These are phyloP conservation scores for Habroteleia sp. DNA, from an alignment of 2,888 invertebrate species.

Conservation along the genomic window DNA sequence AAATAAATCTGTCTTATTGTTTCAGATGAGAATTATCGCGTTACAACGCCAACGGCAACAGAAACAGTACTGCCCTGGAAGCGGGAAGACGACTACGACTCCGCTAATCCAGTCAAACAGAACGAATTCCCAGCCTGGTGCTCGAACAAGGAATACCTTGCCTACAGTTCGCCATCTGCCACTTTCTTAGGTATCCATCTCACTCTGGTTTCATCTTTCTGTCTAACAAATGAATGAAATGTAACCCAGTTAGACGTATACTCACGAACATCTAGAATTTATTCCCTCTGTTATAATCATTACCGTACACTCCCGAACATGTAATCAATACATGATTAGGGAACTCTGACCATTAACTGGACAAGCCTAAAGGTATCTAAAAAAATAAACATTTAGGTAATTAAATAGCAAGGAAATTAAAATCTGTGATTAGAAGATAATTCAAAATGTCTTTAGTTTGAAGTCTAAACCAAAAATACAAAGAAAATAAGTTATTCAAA, in stretches of 20 bases:
- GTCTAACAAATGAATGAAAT: conserved; percentile 14
- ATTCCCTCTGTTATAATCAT: too few species aligned
- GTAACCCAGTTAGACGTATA: conserved; percentile 17
- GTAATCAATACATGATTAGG: conserved; percentile 39
- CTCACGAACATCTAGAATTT: conserved; percentile 39
- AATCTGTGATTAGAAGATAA: too few species aligned
- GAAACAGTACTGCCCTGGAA: conserved; percentile 97
- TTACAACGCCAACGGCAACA: conserved; percentile 92
- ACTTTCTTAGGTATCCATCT: conserved; percentile 90
- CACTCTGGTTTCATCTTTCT: background rate
- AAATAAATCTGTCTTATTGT: conserved; percentile 1
- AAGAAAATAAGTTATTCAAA: too few species aligned
- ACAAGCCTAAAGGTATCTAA: background rate
- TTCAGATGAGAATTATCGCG: conserved; percentile 86
- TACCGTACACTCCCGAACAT: conserved; percentile 24
- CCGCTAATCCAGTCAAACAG: conserved; percentile 85
- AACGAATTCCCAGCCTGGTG: conserved; percentile 98
- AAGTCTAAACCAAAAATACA: too few species aligned
- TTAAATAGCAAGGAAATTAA: too few species aligned
- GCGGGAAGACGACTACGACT: conserved; percentile 88
- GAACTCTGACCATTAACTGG: conserved; percentile 33
- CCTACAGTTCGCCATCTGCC: conserved; percentile 94
- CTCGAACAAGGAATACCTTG: conserved; percentile 95
- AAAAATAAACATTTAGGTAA: too few species aligned
- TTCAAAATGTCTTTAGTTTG: too few species aligned